These are phyloP conservation scores for Cyanoliseus patagonus DNA, from an alignment of 2,113 vertebrate genomes.

Conservation along the genomic window DNA sequence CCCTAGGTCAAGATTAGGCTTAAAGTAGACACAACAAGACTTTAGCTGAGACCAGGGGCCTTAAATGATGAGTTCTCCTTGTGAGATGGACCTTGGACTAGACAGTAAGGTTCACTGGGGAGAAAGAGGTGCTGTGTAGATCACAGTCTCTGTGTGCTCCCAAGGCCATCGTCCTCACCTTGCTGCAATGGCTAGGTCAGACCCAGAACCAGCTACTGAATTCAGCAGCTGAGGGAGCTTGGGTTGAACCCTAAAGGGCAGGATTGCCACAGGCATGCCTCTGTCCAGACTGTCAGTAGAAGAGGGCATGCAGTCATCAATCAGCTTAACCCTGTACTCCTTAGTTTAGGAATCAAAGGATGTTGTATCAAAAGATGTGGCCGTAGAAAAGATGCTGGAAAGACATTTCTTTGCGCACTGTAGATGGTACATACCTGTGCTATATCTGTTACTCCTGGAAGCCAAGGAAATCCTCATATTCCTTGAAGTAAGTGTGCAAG, in stretches of 20 bases:
- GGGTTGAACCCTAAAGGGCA: background rate
- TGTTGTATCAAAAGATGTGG: background rate
- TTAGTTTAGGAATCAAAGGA: background rate
- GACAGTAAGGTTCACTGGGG: background rate
- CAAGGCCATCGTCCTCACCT: background rate
- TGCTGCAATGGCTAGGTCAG: background rate
- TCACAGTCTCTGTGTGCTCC: background rate
- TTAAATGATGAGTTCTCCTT: background rate
- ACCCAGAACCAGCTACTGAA: background rate
- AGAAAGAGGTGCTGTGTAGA: background rate
- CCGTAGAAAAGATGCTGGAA: background rate
- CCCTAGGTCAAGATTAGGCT: background rate
- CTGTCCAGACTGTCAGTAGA: background rate
- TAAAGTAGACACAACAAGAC: background rate
- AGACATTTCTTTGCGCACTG: background rate
- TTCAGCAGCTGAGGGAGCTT: background rate
- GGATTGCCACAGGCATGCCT: background rate
- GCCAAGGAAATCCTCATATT: background rate
- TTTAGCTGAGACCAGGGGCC: background rate
- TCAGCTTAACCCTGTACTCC: background rate
- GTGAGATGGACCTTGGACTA: background rate
- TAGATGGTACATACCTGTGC: background rate
- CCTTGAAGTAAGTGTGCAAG: background rate
- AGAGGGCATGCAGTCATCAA: background rate
- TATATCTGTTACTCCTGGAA: background rate